These are phyloP conservation scores for Conger conger DNA, from an alignment of 2,113 vertebrate genomes.

Conservation along the genomic window DNA sequence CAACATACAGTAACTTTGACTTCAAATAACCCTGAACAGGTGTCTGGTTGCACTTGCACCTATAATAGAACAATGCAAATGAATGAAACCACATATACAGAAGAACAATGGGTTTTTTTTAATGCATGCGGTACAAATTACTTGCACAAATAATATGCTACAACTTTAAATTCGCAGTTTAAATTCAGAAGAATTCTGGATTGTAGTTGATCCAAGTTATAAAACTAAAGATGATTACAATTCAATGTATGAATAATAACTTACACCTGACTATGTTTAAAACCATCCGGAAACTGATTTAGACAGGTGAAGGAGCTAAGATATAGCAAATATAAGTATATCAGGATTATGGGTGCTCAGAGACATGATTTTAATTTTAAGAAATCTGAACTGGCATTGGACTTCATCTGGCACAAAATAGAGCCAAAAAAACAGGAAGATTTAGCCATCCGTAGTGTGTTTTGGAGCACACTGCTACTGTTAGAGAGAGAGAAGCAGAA, in stretches of 20 bases:
- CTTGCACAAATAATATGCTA: too few species aligned
- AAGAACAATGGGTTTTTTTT: too few species aligned
- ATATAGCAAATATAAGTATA: background rate
- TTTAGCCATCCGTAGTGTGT: background rate
- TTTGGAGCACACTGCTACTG: background rate
- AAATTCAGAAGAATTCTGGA: background rate
- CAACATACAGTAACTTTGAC: background rate
- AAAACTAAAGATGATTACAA: background rate
- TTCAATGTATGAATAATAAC: too few species aligned
- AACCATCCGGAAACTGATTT: background rate
- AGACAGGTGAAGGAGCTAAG: background rate
- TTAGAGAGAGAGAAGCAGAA: constrained; percentile 9
- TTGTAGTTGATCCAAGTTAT: too few species aligned
- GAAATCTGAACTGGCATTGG: background rate
- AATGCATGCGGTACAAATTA: too few species aligned
- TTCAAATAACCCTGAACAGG: background rate
- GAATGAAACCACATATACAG: too few species aligned
- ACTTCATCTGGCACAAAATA: background rate
- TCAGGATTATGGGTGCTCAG: background rate
- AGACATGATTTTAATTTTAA: background rate
- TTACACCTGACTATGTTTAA: background rate
- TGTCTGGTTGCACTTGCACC: too few species aligned
- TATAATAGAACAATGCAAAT: too few species aligned
- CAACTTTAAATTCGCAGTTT: background rate
- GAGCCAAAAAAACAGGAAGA: background rate